These are phyloP conservation scores for Montipora cactus DNA, from an alignment of 64 coral and sea anemone species.

Conservation along the genomic window DNA sequence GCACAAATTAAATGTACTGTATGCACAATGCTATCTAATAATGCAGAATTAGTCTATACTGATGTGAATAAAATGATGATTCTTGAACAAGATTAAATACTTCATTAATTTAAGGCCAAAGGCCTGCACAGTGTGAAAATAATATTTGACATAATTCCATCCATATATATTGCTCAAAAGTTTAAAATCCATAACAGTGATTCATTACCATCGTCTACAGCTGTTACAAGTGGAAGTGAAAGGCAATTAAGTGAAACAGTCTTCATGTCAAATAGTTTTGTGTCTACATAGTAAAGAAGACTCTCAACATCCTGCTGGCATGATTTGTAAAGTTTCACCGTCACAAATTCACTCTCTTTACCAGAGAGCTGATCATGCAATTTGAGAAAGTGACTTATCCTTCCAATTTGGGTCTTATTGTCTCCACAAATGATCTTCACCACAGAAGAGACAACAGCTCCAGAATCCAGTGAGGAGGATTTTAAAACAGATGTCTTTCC, in stretches of 20 bases:
- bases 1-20: too few relatives aligned
- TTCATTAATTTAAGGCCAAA: too few relatives aligned
- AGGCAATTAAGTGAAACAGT: constrained; percentile 8
- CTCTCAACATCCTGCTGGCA: neutral
- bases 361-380: constrained; percentile 10
- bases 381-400: neutral
- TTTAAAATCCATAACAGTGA: neutral
- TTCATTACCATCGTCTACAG: neutral
- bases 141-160: neutral
- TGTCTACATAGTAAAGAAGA: neutral
- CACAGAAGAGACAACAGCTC: constrained; percentile 1
- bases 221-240: neutral
- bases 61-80: too few relatives aligned
- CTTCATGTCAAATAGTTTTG: neutral
- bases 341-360: neutral
- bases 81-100: too few relatives aligned
- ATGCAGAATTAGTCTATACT: too few relatives aligned
- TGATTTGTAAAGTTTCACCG: neutral
- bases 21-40: too few relatives aligned
- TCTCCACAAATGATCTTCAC: neutral
- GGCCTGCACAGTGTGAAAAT: neutral
- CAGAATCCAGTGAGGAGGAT: constrained; percentile 16
- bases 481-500: neutral
- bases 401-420: neutral
- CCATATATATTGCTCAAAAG: neutral